Evolutionary conservation across 2,113 vertebrate species (phyloP), one percentile per base, ranked within the genome.

Genomic region (Aphyosemion australe): DNA sequence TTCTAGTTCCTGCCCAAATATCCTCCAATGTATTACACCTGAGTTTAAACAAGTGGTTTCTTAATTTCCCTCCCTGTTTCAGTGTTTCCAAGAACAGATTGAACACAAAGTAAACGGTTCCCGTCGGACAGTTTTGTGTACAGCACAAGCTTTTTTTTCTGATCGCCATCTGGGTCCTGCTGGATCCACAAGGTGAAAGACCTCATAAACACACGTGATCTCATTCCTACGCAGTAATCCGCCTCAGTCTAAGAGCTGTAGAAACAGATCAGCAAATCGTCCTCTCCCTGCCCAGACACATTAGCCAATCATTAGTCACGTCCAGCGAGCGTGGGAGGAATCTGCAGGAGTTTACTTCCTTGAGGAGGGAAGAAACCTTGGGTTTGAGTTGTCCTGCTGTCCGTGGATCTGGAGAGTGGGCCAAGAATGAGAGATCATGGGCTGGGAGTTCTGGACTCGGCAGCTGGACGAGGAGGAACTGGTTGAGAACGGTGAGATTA

Each of bases 391-490:
- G n/a, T 20, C 0, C 5, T 21, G 4, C 37, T 8, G 26, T 5
- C 12, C 37, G 49, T 52, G 47, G 58, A 37, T 43, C 2, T 9
- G 48, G 32, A 42, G 20, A 34, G 21, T 13, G 19, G 52, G 9
- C 13, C 16, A 5, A 39, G 47, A 18, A n/a, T 20, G 26, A 68
- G 56, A 51, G 41, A 85, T 37, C 34, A 37, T 90, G 84, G 61
- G 13, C 41, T 82, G 83, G 86, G 69, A 80, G 66, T 45, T 70
- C 34, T 87, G 84, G 81, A 80, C 8, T 5, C 45, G 37, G 55
- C 21, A 77, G 52, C 16, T 82, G 61, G 83, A 83, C 12, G 58
- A 86, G 71, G 86, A 86, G 61, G 79, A 78, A 15, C 37, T 87
- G 64, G 62, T 86, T 2, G 79, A 65, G 26, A n/a, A 53, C 1